Evolutionary conservation across 2,113 vertebrate genomes (phyloP), one percentile per base, ranked within the genome.

Genomic region (Epinephelus cyanopodus): DNA sequence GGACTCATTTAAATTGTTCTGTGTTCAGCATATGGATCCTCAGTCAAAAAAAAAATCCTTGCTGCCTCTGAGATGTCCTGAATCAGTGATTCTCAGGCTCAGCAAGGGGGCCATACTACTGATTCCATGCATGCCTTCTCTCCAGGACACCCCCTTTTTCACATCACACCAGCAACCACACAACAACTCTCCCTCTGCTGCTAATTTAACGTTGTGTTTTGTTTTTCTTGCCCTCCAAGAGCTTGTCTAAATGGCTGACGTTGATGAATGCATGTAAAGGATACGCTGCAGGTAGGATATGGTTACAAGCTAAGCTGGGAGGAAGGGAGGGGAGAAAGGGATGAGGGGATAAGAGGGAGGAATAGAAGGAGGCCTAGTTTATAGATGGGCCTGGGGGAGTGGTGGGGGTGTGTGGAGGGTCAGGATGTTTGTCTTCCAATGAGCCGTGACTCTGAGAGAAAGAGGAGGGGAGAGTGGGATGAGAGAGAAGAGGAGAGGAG

Each of bases 261-360:
- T 94, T 97, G 96, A 97, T 96, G 94, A 96, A 96, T 96, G 96
- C 92, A 91, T 95, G 96, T 95, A 95, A 96, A 92, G 86, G 92
- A 95, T 94, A 94, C 74, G 90, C 94, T 97, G 96, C 95, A 95
- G 93, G 96, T 95, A 96, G 95, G 93, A 94, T 97, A 94, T 58
- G 89, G 94, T 97, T 97, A 96, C 96, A 93, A 81, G 89, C 93
- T 91, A 88, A 95, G 90, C 88, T 92, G 90, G 42, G 85, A 86
- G 89, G 87, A 89, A 83, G 91, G 91, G 87, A 90, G 84, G 91
- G 91, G 87, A 90, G 84, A 77, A 76, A 47, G 68, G 77, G 87
- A 85, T 81, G 89, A 89, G 83, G 90, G 92, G 88, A 87, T 79
- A 85, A 81, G 81, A 82, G 84, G 78, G 85, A 88, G 88, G 83